Base-by-base conservation (phyloP, 2,888 invertebrate genomes). In the Deilephila porcellus region DNA sequence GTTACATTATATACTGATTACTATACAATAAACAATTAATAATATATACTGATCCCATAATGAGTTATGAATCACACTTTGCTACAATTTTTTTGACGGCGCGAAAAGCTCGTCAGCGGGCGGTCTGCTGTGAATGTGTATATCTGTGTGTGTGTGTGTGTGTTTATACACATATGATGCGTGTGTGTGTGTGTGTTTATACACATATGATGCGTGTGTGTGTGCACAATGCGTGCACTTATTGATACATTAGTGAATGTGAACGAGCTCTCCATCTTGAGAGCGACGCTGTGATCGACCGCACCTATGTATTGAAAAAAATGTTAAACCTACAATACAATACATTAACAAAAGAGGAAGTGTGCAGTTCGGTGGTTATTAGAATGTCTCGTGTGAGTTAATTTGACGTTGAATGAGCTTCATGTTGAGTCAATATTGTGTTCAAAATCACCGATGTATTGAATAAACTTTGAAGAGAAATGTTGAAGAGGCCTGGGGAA, bases 241-340 rank as follows among this genome's bases (percentile, higher is more conserved):
- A 67, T 52, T 25, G 67, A 67, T 67, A 67, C 67, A 67, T 64
- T 64, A 64, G 37, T 64, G 25, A 67, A 67, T 67, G 45, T 56
- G 56, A 56, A 56, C 29, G 52, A 52, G 25, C 45, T 45, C 45
- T 67, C 45, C 6, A 25, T 14, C 2, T 67, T 20, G 20, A 67
- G 67, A 67, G 67, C 25, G 17, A 6, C 19, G 56, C 6, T n/a
- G 19, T n/a, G 63, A 3, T n/a, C n/a, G 45, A 25, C 25, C 20
- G 45, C 67, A 25, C 8, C 19, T 37, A 19, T 14, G 34, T 17
- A 64, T 45, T 11, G 25, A 37, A n/a, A 67, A 17, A 25, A 56
- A 52, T 8, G 17, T 52, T 56, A 14, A n/a, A 56, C n/a, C 17
- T n/a, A 56, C 19, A 17, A 53, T 19, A 56, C 56, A 56, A 56